Evolutionary conservation across 2,888 invertebrate genomes (phyloP).

Genomic region (Isoperla grammatica): DNA sequence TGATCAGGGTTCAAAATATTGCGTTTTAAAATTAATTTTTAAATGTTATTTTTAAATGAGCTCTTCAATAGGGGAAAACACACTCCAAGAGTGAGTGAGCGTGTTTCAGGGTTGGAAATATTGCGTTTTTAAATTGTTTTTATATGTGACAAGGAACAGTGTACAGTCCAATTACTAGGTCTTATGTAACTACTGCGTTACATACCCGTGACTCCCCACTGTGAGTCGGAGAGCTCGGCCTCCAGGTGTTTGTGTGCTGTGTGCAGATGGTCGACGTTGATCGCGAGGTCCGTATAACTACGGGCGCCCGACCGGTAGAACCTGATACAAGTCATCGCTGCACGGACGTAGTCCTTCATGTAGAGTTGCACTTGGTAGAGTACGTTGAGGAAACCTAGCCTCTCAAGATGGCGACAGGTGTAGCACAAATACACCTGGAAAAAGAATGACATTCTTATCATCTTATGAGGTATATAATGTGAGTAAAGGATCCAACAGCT

Average conservation of each 20-base stretch:
- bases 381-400: conserved; percentile 60
- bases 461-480: too few species aligned
- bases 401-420: conserved; percentile 66
- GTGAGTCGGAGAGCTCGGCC: conserved; percentile 41
- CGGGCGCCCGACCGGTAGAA: conserved; percentile 61
- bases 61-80: too few species aligned
- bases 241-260: conserved; percentile 62
- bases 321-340: conserved; percentile 72
- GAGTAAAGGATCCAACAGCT: too few species aligned
- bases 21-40: too few species aligned
- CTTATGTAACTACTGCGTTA: too few species aligned
- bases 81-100: too few species aligned
- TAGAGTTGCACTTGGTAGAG: conserved; percentile 67
- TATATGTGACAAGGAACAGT: too few species aligned
- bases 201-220: conserved; percentile 5
- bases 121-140: too few species aligned
- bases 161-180: too few species aligned
- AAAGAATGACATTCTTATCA: conserved; percentile 8
- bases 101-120: too few species aligned
- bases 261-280: conserved; percentile 49
- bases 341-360: conserved; percentile 66
- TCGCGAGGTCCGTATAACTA: conserved; percentile 51
- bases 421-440: conserved; percentile 59
- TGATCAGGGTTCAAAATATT: too few species aligned
- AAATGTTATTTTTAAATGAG: too few species aligned